Conservation (phyloP, 1,140 invertebrate species). For the Zaprionus lachaisei region DNA sequence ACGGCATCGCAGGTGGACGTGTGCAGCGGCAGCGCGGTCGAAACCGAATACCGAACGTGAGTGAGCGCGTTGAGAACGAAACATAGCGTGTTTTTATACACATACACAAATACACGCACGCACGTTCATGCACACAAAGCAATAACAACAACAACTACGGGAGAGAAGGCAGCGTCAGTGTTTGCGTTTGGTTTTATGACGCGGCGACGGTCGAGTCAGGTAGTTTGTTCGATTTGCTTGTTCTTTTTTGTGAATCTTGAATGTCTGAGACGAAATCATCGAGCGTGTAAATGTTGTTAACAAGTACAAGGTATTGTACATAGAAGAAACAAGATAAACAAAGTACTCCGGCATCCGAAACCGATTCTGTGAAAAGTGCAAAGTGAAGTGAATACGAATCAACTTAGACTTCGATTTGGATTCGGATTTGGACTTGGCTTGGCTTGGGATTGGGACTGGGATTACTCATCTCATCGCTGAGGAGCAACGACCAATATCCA, state of each 20-base stretch:
- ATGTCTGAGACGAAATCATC: constrained; percentile 61
- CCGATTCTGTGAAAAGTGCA: constrained; percentile 15
- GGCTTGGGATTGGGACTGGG: constrained; percentile 27
- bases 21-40: constrained; percentile 34
- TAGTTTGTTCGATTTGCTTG: constrained; percentile 64
- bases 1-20: constrained; percentile 79
- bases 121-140: constrained; percentile 14
- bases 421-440: not conserved
- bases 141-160: constrained; percentile 32
- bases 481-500: constrained; percentile 55
- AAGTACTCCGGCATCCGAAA: constrained; percentile 4
- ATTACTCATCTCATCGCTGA: constrained; percentile 54
- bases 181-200: constrained; percentile 76
- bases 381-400: constrained; percentile 28
- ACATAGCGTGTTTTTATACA: constrained; percentile 63
- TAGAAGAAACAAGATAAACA: constrained; percentile 29
- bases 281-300: constrained; percentile 75
- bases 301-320: constrained; percentile 40
- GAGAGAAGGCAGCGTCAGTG: constrained; percentile 37
- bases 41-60: constrained; percentile 44
- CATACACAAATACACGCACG: constrained; percentile 19
- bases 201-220: constrained; percentile 60
- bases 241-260: constrained; percentile 57
- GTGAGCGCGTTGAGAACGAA: constrained; percentile 62
- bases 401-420: too few species aligned